Conservation (phyloP, 2,888 invertebrate species). For the Tipula vernalis region DNA sequence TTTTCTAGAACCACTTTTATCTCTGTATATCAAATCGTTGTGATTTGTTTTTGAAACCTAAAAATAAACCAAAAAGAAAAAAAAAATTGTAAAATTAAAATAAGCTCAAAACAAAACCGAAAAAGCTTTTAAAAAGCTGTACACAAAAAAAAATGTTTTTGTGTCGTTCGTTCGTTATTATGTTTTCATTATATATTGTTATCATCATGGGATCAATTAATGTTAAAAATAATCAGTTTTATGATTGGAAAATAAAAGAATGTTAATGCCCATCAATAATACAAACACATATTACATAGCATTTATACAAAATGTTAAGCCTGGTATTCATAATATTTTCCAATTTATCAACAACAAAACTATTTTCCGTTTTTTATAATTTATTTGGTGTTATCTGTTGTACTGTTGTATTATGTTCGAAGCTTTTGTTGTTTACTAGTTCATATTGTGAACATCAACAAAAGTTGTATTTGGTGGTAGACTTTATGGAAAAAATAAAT, state of each 20-base stretch:
- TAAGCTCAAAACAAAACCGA: neutral
- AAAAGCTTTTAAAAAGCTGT: neutral
- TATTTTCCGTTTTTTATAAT: neutral
- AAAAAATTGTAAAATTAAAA: neutral
- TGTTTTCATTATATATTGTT: neutral
- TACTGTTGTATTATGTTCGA: neutral
- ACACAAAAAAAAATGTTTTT: neutral
- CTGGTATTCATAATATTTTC: neutral
- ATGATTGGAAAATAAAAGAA: neutral
- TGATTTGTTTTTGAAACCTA: neutral
- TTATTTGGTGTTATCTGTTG: neutral
- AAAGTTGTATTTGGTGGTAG: too few relatives aligned
- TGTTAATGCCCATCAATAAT: neutral
- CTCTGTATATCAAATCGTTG: constrained; percentile 4
- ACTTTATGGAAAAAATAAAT: too few relatives aligned
- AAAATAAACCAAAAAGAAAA: neutral
- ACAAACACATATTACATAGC: neutral
- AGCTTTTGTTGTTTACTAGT: neutral
- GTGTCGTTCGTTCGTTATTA: neutral
- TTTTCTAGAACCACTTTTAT: neutral
- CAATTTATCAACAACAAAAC: neutral
- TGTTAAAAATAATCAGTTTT: neutral
- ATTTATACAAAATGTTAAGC: too few relatives aligned
- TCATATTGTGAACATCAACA: neutral
- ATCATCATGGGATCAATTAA: neutral